These are phyloP conservation scores for Anolis sagrei DNA, from an alignment of 2,113 vertebrate species.

Conservation along the genomic window DNA sequence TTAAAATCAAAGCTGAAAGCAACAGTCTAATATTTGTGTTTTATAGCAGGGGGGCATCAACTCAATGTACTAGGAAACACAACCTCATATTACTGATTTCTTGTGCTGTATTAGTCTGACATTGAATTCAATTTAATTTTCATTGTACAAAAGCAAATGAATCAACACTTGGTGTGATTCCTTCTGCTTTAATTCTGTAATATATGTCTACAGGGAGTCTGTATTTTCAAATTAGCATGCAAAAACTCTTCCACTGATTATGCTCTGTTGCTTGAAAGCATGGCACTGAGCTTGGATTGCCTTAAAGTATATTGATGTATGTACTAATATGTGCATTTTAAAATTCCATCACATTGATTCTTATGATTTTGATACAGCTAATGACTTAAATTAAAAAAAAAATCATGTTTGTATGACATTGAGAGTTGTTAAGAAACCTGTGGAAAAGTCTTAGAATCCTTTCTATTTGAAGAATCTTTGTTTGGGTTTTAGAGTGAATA, in stretches of 20 bases:
- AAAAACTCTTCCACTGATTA: neutral
- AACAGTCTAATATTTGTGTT: neutral
- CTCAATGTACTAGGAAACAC: neutral
- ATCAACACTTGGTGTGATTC: neutral
- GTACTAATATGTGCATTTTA: constrained; percentile 14
- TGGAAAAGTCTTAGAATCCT: neutral
- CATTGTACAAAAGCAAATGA: neutral
- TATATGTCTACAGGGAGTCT: constrained; percentile 4
- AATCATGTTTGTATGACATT: constrained; percentile 2
- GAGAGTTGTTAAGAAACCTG: neutral
- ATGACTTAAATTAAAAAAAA: constrained; percentile 22
- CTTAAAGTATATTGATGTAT: constrained; percentile 24
- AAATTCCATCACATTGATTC: constrained; percentile 8
- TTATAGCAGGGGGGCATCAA: neutral
- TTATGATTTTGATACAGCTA: constrained; percentile 7
- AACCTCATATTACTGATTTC: neutral
- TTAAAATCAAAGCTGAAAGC: neutral
- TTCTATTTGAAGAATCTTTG: neutral
- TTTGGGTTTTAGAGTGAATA: neutral
- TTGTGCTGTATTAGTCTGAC: neutral
- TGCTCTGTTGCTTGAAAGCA: constrained; percentile 23
- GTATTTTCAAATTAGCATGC: constrained; percentile 8
- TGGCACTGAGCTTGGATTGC: constrained; percentile 23
- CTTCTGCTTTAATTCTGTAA: constrained; percentile 5
- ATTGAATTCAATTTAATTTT: neutral